Evolutionary conservation across 2,113 vertebrate genomes (phyloP), one percentile per base, ranked within the genome.

Genomic region (Thunnus maccoyii): DNA sequence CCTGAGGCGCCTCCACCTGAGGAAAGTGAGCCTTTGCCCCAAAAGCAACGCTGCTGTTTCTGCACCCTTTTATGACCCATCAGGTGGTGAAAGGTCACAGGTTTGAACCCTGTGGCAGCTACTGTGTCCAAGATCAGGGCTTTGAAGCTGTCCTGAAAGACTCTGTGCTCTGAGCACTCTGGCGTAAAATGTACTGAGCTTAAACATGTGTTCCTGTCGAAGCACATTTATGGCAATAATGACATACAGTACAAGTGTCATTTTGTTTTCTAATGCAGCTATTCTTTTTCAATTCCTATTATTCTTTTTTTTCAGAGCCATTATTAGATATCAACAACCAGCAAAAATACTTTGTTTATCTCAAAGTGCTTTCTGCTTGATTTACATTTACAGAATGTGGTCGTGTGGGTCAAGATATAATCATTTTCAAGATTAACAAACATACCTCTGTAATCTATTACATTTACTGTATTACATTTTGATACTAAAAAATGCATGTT

Each of bases 41-140:
- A 36, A 55, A 76, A 72, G 46, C 85, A 80, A 52, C 54, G 32
- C 54, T 95, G 94, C 83, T 95, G 94, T 82, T 68, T 46, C 77
- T 95, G 94, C 63, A 74, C 82, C 3, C 27, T 95, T 58, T 47
- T 92, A 72, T 95, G 88, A 95, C 80, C 68, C 6, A 1, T 41
- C 47, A 79, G 25, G 20, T 15, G 0, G 5, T 22, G 1, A n/a
- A 17, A 22, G 15, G 41, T 67, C 51, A 13, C 9, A 25, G 54
- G 30, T 75, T 63, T 20, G 30, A 71, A 60, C 4, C 18, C 14
- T 46, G 3, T 1, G 20, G 47, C 17, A 44, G 44, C 7, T 25
- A 46, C 20, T 47, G 18, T 56, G 51, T 62, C 70, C 9, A 47
- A 64, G 5, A 58, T 74, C 36, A 70, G 14, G 48, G 56, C 41